Evolutionary conservation across 2,797 vertebrate species (phyloP).

Genomic region (Labeo calbasu): DNA sequence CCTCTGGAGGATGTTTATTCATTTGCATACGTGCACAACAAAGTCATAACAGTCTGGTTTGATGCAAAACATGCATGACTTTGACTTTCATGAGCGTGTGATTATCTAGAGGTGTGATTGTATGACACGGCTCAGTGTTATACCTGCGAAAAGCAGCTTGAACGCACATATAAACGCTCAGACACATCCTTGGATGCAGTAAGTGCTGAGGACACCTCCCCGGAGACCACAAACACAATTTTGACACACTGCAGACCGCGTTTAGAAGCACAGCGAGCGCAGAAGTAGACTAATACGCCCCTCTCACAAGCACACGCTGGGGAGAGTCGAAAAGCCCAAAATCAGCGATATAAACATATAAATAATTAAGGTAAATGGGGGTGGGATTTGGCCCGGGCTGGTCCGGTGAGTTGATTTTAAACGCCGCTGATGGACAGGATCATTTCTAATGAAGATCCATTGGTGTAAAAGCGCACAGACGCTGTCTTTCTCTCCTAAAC

Average conservation of each 20-base stretch:
- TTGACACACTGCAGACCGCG: constrained; percentile 49
- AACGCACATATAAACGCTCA: constrained; percentile 26
- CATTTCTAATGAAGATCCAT: constrained; percentile 60
- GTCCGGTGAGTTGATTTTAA: constrained; percentile 55
- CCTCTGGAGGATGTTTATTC: not conserved
- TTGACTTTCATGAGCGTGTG: not conserved
- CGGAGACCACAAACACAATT: constrained; percentile 43
- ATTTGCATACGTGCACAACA: constrained; percentile 1
- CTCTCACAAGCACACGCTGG: constrained; percentile 72
- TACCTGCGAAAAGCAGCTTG: not conserved
- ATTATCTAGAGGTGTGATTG: not conserved
- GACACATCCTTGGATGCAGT: constrained; percentile 48
- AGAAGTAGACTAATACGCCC: constrained; percentile 79
- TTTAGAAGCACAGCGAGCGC: constrained; percentile 47
- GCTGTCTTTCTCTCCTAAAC: constrained; percentile 28
- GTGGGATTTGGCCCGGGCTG: constrained; percentile 39
- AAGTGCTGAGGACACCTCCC: constrained; percentile 61
- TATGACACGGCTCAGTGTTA: not conserved
- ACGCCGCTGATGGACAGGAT: constrained; percentile 53
- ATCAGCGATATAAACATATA: constrained; percentile 83
- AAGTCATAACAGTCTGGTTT: too few relatives aligned
- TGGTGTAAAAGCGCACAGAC: constrained; percentile 20
- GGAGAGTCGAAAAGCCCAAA: constrained; percentile 78
- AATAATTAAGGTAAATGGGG: constrained; percentile 79
- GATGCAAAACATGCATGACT: not conserved